Evolutionary conservation across 1,140 invertebrate genomes (phyloP).

Genomic region (Lasaia peninsularis): DNA sequence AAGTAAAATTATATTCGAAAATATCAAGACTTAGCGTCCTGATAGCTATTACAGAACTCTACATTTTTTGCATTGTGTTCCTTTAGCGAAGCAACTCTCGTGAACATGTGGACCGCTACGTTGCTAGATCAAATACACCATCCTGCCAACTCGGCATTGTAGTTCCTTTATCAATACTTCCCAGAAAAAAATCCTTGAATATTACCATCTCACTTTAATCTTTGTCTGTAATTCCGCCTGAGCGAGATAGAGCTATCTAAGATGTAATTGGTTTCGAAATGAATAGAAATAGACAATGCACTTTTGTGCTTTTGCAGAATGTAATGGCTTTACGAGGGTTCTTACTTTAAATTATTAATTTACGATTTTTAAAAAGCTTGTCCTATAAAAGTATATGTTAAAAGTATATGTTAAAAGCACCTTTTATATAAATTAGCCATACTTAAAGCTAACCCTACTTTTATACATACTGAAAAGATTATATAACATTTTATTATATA

Average conservation of each 20-base stretch:
- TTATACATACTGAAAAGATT: no score
- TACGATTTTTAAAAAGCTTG: no score
- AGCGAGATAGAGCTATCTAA: conserved; percentile 32
- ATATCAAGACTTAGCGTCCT: conserved; percentile 41
- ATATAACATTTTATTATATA: no score
- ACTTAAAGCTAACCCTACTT: no score
- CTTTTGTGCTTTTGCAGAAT: conserved; percentile 4
- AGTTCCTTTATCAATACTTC: conserved; percentile 63
- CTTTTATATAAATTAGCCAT: no score
- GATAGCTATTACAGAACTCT: conserved; percentile 41
- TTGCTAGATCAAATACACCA: conserved; percentile 74
- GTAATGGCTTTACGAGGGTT: neutral
- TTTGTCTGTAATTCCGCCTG: conserved; percentile 9
- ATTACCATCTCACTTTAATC: conserved; percentile 43
- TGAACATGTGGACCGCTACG: conserved; percentile 74
- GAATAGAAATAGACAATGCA: conserved; percentile 12
- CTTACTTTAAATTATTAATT: no score
- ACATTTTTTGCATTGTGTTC: conserved; percentile 62
- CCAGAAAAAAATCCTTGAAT: conserved; percentile 49
- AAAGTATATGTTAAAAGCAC: no score
- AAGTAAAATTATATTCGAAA: conserved; percentile 18
- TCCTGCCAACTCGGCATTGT: conserved; percentile 60
- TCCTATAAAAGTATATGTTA: no score
- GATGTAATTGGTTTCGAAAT: neutral
- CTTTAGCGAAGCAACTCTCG: conserved; percentile 63